phyloP scores from a whole-genome alignment of 2,113 vertebrate species.

The Sterrhoptilus dennistouni region DNA sequence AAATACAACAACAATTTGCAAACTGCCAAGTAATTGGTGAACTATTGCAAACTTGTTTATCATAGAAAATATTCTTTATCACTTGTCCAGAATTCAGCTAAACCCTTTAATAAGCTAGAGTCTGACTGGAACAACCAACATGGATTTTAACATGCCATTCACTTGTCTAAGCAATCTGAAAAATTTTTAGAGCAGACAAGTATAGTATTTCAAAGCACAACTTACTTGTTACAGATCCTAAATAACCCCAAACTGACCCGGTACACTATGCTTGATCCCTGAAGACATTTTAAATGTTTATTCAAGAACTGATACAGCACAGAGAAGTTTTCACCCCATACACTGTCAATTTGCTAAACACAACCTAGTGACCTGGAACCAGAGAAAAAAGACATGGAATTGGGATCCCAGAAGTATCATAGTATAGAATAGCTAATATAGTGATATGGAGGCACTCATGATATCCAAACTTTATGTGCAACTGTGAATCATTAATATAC shows the following conservation, averaged over 20 bases:
- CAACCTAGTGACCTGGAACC: neutral
- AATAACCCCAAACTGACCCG: neutral
- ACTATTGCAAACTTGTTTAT: neutral
- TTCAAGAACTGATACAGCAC: neutral
- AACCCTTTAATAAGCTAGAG: neutral
- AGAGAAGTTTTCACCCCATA: neutral
- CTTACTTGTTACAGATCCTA: neutral
- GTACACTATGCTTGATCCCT: neutral
- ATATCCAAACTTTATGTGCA: neutral
- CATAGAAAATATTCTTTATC: neutral
- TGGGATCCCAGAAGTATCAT: neutral
- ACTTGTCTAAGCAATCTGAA: neutral
- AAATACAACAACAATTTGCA: neutral
- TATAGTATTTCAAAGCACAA: neutral
- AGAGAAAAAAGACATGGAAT: neutral
- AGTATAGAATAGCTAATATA: neutral
- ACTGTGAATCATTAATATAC: neutral
- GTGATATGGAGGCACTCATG: rapidly evolving
- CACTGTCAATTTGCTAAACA: neutral
- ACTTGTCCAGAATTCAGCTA: neutral
- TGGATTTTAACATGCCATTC: neutral
- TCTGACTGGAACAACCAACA: neutral
- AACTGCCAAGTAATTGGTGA: neutral
- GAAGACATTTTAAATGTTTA: neutral
- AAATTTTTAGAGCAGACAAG: neutral